Evolutionary conservation across 2,797 vertebrate species (phyloP).

Genomic region (Tenualosa thibaudeaui): DNA sequence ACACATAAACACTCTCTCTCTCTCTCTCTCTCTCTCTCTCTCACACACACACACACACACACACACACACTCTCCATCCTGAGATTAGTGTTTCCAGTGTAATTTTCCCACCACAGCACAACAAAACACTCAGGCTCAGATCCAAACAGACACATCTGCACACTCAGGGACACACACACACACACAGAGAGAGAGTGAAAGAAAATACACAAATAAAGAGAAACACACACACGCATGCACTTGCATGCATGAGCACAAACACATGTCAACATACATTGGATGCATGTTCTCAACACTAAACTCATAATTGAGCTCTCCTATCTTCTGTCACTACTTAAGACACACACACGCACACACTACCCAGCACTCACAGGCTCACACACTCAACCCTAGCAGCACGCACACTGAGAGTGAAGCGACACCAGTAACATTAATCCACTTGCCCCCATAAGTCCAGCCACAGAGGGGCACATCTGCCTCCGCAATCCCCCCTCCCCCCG

Average conservation of each 20-base stretch:
- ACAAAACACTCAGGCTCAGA: neutral
- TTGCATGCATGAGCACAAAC: neutral
- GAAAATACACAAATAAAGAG: too few relatives aligned
- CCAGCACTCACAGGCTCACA: neutral
- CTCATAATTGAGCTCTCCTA: neutral
- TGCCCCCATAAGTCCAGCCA: neutral
- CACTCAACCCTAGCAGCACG: neutral
- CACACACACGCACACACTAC: neutral
- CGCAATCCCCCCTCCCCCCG: neutral
- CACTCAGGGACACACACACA: neutral
- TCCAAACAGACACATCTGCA: neutral
- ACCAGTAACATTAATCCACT: neutral
- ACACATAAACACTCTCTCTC: neutral
- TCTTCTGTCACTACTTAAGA: neutral
- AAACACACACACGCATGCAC: neutral
- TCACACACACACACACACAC: too few relatives aligned
- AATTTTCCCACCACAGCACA: neutral
- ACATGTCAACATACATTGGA: neutral
- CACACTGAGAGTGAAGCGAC: neutral
- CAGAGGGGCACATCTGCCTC: neutral
- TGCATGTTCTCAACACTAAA: too few relatives aligned
- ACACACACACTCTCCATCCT: neutral
- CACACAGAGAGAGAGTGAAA: too few relatives aligned
- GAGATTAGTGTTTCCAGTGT: neutral
- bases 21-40: too few relatives aligned